These are phyloP conservation scores for Hydractinia echinata DNA, from an alignment of 30 jellyfish, hydroid and myxozoan genomes.

Conservation along the genomic window DNA sequence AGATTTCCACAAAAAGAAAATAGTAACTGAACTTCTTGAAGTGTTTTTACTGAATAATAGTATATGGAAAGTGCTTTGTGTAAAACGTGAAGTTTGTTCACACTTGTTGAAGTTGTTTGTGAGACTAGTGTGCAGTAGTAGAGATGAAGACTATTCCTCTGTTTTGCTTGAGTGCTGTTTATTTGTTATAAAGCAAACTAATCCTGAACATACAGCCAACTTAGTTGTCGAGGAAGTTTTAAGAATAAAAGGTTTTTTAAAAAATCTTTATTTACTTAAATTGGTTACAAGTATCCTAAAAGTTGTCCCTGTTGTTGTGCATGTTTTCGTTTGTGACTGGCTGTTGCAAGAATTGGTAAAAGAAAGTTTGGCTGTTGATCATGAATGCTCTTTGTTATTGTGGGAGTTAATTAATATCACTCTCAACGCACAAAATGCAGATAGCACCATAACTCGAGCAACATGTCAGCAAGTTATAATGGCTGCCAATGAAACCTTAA, in stretches of 20 bases:
- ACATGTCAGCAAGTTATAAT: background rate
- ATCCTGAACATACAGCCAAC: constrained; percentile 30
- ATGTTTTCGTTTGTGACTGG: background rate
- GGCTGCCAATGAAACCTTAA: background rate
- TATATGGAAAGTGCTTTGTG: constrained; percentile 37
- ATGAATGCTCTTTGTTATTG: background rate
- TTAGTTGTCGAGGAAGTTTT: constrained; percentile 31
- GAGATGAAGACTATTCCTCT: constrained; percentile 37
- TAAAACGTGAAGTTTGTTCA: constrained; percentile 20
- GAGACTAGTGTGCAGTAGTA: constrained; percentile 27
- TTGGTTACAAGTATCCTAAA: constrained; percentile 4
- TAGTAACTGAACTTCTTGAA: constrained; percentile 50
- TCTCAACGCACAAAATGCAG: background rate
- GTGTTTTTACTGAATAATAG: constrained; percentile 35
- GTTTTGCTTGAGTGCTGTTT: constrained; percentile 46
- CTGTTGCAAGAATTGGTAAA: background rate
- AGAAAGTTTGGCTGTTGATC: background rate
- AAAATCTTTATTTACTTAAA: background rate
- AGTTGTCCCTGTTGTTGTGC: background rate
- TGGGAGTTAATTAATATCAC: constrained; percentile 2
- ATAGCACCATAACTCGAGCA: background rate
- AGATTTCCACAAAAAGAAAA: constrained; percentile 48
- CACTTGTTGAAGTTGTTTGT: constrained; percentile 51
- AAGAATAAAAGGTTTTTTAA: background rate
- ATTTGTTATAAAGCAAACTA: constrained; percentile 33